Conservation (phyloP, 2,797 vertebrate genomes). For the Balearica regulorum region DNA sequence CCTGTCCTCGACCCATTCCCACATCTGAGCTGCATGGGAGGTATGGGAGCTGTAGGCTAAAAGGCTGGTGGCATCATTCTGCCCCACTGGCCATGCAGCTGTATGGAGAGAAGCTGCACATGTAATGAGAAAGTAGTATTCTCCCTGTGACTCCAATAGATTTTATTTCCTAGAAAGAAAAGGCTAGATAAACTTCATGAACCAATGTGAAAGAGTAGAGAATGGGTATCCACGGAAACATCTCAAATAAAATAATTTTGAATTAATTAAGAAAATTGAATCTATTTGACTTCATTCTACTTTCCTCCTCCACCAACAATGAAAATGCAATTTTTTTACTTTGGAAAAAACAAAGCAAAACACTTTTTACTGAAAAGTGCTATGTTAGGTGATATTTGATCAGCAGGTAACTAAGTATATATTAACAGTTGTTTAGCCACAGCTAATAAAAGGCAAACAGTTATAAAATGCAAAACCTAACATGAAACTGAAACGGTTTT, state of each 20-base stretch:
- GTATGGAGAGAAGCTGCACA: not conserved
- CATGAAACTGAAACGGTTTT: not conserved
- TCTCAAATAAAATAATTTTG: not conserved
- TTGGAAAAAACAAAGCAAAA: not conserved
- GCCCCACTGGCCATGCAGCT: fast-evolving
- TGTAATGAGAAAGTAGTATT: not conserved
- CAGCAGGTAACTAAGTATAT: not conserved
- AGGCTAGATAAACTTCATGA: not conserved
- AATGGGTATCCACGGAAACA: not conserved
- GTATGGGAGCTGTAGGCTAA: not conserved
- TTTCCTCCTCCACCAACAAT: not conserved
- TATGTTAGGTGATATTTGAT: not conserved
- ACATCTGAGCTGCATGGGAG: not conserved
- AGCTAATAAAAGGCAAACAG: not conserved
- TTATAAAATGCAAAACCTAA: not conserved
- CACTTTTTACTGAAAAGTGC: not conserved
- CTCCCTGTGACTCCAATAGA: not conserved
- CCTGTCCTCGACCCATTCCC: not conserved
- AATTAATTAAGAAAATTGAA: not conserved
- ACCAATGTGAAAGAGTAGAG: not conserved
- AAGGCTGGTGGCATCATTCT: not conserved
- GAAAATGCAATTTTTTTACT: not conserved
- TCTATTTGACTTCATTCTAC: not conserved
- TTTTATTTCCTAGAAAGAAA: not conserved
- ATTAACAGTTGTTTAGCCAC: not conserved